phyloP scores from a whole-genome alignment of 1,140 invertebrate species.

The Helicoverpa armigera region DNA sequence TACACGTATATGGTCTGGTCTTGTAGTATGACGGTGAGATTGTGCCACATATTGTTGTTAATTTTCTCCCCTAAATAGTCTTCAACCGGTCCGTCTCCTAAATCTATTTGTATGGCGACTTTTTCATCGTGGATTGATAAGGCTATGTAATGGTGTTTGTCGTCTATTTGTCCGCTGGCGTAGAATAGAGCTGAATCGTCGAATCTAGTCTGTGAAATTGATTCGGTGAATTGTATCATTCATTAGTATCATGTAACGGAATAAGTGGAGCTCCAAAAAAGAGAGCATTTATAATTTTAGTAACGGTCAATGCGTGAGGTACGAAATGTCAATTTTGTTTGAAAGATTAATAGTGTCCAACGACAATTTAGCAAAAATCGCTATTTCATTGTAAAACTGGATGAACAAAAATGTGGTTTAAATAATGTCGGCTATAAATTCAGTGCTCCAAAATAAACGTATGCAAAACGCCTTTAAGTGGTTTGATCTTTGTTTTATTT shows the following conservation, averaged over 20 bases:
- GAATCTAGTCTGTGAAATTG: constrained; percentile 90
- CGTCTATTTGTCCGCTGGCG: constrained; percentile 94
- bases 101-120: constrained; percentile 93
- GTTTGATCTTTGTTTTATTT: constrained; percentile 9
- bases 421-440: constrained; percentile 17
- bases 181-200: constrained; percentile 96
- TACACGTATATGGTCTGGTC: constrained; percentile 90
- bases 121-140: constrained; percentile 93
- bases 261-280: constrained; percentile 7
- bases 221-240: constrained; percentile 41
- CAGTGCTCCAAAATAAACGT: constrained; percentile 8
- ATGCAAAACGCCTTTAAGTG: constrained; percentile 26
- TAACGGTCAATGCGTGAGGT: not conserved
- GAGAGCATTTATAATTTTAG: not conserved
- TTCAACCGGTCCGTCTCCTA: constrained; percentile 92
- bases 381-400: no score
- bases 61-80: constrained; percentile 90
- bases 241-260: not conserved
- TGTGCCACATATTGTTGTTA: constrained; percentile 94
- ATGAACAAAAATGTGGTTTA: not conserved
- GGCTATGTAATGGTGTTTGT: constrained; percentile 93
- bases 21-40: constrained; percentile 94
- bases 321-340: not conserved
- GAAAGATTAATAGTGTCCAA: no score
- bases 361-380: no score